Evolutionary conservation across 2,888 invertebrate species (phyloP).

Genomic region (Drosophila meridionalis): DNA sequence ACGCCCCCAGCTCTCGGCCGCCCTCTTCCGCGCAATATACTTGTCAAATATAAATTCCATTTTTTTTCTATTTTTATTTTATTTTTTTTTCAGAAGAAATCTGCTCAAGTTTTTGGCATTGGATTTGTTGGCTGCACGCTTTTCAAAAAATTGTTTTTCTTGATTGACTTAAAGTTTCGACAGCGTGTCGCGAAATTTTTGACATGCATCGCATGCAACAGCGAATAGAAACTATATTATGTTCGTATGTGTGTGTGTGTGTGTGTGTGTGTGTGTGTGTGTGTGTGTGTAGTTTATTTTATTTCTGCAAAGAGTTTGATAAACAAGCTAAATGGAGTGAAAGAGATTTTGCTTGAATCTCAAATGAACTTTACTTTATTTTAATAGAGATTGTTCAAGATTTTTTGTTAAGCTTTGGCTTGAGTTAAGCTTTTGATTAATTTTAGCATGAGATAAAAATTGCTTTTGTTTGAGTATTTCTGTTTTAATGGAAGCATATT

Average conservation of each 20-base stretch:
- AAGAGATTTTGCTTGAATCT: neutral
- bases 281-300: slow-evolving; percentile 2
- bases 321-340: slow-evolving; percentile 1
- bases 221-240: slow-evolving; percentile 3
- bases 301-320: slow-evolving; percentile 7
- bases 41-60: slow-evolving; percentile 64
- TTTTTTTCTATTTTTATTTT: slow-evolving; percentile 21
- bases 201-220: slow-evolving; percentile 14
- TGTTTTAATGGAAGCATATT: no score
- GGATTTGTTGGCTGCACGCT: slow-evolving; percentile 52
- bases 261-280: no score
- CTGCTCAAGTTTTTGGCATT: slow-evolving; percentile 46
- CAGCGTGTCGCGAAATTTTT: slow-evolving; percentile 34
- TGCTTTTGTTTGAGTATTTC: neutral
- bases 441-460: neutral
- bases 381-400: neutral
- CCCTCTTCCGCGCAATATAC: slow-evolving; percentile 45
- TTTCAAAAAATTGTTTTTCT: slow-evolving; percentile 68
- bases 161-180: slow-evolving; percentile 75
- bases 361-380: slow-evolving; percentile 1
- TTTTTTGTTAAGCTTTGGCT: neutral
- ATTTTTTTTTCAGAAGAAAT: slow-evolving; percentile 47
- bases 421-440: neutral
- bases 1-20: neutral
- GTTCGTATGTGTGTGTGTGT: neutral